Percentiles rank a stretch among this genome's conserved stretches.
phyloP scores from a whole-genome alignment of 2,888 invertebrate species.

The Drosophila nigricruria region DNA sequence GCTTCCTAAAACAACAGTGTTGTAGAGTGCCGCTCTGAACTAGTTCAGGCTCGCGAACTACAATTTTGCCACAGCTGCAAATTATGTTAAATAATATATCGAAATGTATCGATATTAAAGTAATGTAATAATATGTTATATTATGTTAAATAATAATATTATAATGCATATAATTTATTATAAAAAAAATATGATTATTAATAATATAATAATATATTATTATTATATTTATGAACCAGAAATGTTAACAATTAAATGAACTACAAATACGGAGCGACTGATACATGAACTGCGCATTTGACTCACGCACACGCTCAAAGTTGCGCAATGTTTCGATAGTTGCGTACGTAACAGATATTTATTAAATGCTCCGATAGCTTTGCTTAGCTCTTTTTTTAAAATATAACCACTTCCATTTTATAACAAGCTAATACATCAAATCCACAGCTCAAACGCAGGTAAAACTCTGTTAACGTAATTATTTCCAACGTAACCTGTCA shows the following conservation, averaged over 20 bases:
- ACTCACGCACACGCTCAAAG: neutral
- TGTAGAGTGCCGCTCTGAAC: constrained; percentile 19
- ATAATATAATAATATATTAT: too few species aligned
- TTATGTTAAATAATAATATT: neutral
- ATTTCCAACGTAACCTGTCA: neutral
- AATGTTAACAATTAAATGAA: neutral
- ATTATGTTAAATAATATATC: neutral
- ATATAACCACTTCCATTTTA: neutral
- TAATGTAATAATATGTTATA: neutral
- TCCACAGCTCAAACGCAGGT: too few species aligned
- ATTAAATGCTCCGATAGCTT: neutral
- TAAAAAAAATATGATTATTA: neutral
- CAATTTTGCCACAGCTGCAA: neutral
- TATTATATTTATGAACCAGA: too few species aligned
- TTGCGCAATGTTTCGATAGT: constrained; percentile 10
- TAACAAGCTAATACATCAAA: neutral
- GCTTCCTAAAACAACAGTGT: constrained; percentile 39
- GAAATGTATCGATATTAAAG: neutral
- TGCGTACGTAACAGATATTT: neutral
- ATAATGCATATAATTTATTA: neutral
- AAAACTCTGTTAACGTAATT: neutral
- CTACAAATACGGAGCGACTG: neutral
- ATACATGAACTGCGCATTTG: neutral
- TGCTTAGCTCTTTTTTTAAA: neutral
- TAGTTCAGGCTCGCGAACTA: constrained; percentile 19